Conservation (phyloP, 2,888 invertebrate species). For the Abrostola tripartita region DNA sequence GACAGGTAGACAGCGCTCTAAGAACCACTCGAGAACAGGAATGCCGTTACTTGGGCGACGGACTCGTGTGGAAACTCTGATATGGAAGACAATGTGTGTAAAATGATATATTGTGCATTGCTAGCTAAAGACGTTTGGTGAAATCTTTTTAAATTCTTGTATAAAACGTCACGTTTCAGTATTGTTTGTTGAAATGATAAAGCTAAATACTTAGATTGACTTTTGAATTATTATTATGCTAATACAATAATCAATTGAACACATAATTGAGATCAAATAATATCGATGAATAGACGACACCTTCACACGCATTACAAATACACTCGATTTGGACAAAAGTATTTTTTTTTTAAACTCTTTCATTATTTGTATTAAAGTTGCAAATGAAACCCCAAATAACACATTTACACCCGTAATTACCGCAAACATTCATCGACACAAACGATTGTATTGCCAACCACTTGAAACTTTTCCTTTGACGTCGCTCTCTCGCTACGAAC, state of each 20-base stretch:
- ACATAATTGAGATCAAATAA: no score
- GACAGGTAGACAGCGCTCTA: constrained; percentile 52
- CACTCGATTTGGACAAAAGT: no score
- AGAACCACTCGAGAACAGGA: constrained; percentile 67
- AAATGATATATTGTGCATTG: no score
- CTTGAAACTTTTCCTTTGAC: constrained; percentile 81
- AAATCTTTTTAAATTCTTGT: neutral
- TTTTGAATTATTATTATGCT: no score
- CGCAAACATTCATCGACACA: constrained; percentile 64
- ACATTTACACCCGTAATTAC: constrained; percentile 58
- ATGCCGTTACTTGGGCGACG: constrained; percentile 65
- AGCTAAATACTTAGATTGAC: no score
- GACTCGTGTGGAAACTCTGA: constrained; percentile 55
- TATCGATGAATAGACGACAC: no score
- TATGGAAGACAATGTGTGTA: constrained; percentile 4
- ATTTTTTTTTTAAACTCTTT: no score
- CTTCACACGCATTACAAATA: no score
- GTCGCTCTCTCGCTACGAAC: constrained; percentile 52
- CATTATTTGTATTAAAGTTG: neutral
- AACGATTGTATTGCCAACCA: constrained; percentile 72
- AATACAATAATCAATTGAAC: no score
- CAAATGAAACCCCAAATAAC: constrained; percentile 40
- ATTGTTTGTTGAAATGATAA: constrained; percentile 5
- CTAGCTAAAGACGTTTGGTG: no score
- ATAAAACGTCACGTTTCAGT: neutral